phyloP scores from a whole-genome alignment of 1,140 invertebrate genomes.

The Caerostris darwini region DNA sequence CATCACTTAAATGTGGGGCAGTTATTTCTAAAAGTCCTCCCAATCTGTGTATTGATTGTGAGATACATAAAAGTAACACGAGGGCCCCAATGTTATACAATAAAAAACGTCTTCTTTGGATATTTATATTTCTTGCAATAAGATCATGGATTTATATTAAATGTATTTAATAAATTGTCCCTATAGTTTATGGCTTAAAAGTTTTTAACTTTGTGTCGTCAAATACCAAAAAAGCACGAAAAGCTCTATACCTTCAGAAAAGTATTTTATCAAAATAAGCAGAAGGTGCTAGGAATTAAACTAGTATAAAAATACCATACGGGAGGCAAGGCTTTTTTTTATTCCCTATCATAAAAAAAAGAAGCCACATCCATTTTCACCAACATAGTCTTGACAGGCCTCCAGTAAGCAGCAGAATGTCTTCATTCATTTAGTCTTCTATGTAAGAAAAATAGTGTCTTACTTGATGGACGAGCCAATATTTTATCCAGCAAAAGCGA shows the following conservation, averaged over 20 bases:
- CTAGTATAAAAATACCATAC: neutral
- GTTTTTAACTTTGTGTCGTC: too few species aligned
- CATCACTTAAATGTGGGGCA: too few species aligned
- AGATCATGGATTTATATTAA: too few species aligned
- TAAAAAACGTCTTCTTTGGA: too few species aligned
- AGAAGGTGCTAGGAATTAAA: neutral
- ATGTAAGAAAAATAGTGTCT: slow-evolving; percentile 13
- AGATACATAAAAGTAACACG: too few species aligned
- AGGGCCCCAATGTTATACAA: too few species aligned
- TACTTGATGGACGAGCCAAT: slow-evolving; percentile 26
- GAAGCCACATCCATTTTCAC: neutral
- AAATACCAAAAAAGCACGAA: too few species aligned
- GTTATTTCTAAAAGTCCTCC: too few species aligned
- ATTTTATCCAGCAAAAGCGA: slow-evolving; percentile 31
- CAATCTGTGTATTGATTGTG: too few species aligned
- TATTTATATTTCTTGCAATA: too few species aligned
- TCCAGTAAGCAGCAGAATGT: neutral
- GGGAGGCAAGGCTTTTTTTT: neutral
- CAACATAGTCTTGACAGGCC: neutral
- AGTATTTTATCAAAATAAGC: neutral
- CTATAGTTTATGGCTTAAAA: too few species aligned
- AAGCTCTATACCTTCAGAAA: neutral
- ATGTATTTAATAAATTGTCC: too few species aligned
- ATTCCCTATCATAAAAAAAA: neutral
- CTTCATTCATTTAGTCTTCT: slow-evolving; percentile 10